These are phyloP conservation scores for Brienomyrus longianalis DNA, from an alignment of 2,113 vertebrate species.

Conservation along the genomic window DNA sequence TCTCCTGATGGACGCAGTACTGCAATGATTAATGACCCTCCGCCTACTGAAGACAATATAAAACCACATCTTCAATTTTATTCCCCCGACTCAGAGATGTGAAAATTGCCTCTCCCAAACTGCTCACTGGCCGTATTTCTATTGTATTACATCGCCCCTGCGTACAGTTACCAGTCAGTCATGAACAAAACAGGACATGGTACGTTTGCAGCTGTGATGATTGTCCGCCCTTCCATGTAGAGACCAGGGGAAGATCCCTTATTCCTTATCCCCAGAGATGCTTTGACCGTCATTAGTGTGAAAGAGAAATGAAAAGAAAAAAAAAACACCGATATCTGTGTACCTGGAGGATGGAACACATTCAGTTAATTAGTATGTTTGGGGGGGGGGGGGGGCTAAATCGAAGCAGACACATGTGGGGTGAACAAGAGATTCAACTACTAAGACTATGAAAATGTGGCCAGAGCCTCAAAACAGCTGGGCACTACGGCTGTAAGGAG, in stretches of 20 bases:
- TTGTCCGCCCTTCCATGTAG: neutral
- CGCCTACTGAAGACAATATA: neutral
- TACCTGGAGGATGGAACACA: neutral
- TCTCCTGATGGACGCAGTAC: neutral
- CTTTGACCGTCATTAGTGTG: neutral
- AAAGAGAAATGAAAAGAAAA: neutral
- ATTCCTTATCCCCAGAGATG: neutral
- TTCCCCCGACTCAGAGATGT: neutral
- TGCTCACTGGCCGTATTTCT: slow-evolving; percentile 2
- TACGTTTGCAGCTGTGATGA: neutral
- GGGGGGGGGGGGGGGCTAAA: neutral
- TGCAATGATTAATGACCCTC: slow-evolving; percentile 3
- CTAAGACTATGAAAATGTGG: neutral
- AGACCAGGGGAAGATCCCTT: neutral
- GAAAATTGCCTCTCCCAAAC: slow-evolving; percentile 6
- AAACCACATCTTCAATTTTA: slow-evolving; percentile 1
- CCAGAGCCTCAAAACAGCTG: neutral
- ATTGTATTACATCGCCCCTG: neutral
- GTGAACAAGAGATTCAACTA: neutral
- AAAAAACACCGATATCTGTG: neutral
- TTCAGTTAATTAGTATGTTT: neutral
- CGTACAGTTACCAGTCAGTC: neutral
- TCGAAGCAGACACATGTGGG: neutral
- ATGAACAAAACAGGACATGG: neutral
- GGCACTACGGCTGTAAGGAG: too few species aligned